These are phyloP conservation scores for Calliphora vomitoria DNA, from an alignment of 2,888 invertebrate species.

Conservation along the genomic window DNA sequence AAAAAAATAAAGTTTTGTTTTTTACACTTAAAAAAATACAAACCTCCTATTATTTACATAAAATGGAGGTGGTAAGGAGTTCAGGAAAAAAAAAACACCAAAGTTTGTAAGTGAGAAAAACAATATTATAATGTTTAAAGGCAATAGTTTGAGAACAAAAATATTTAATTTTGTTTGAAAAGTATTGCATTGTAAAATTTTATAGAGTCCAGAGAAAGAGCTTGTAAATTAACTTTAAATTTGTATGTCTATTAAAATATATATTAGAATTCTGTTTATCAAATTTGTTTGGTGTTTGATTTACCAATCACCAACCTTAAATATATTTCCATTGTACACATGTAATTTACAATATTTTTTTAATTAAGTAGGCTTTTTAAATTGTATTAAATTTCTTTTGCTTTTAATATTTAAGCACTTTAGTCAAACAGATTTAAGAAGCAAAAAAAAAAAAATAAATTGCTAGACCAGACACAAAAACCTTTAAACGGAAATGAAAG, in stretches of 20 bases:
- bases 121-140: background rate
- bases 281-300: no score
- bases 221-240: no score
- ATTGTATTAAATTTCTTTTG: background rate
- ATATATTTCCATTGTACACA: no score
- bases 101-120: background rate
- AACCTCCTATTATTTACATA: conserved; percentile 32
- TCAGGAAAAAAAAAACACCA: background rate
- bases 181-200: no score
- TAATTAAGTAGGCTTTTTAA: background rate
- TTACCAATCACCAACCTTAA: no score
- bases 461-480: conserved; percentile 32
- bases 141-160: no score
- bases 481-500: conserved; percentile 38
- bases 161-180: no score
- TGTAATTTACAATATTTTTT: background rate
- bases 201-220: no score
- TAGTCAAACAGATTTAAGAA: background rate
- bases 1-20: conserved; percentile 18
- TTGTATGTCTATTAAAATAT: no score
- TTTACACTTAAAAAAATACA: background rate
- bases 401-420: background rate
- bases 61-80: background rate
- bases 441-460: background rate
- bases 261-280: no score